Evolutionary conservation across 2,113 vertebrate genomes (phyloP), one percentile per base, ranked within the genome.

Genomic region (Caranx ignobilis): DNA sequence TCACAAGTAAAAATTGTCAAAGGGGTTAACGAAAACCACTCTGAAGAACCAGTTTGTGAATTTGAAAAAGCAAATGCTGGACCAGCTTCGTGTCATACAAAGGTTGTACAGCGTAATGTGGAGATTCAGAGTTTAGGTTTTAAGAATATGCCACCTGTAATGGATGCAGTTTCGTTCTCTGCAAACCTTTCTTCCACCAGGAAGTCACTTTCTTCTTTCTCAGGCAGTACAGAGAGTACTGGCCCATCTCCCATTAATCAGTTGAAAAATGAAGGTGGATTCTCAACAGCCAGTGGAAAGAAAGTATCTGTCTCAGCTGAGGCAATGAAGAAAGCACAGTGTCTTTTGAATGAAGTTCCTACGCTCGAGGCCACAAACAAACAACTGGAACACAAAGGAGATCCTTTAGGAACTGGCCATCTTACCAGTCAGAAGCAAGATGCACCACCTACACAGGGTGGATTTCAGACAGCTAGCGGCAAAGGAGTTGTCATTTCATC

Each of bases 401-500:
- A 26, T 21, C 15, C 26, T 45, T 26, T 21, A 41, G 71, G 6
- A 61, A 12, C 57, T 16, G 34, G 31, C 31, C 18, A 59, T 50
- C 21, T 26, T 16, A n/a, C 5, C 19, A 41, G 26, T 68, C 48
- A 39, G 4, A 54, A 19, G 43, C 60, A 64, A 6, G 37, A 2
- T n/a, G 32, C 19, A 15, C 5, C 77, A 55, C 19, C 64, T 70
- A 62, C 84, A 80, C 75, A 71, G 70, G 88, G 83, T 83, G 95
- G 95, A 2, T 97, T 97, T 91, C 96, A 91, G 82, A 96, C 95
- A 50, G 96, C 94, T 78, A 93, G 93, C 83, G 95, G 95, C 57
- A 96, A 95, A 90, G 83, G 67, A 10, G 93, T 96, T 15, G 21
- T 64, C 0, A 18, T 96, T 63, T 96, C 96, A 85, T 84, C 94